Percentiles rank a stretch among this genome's conserved stretches.
Evolutionary conservation across 2,113 vertebrate genomes (phyloP).

Genomic region (Corythornis cristatus): DNA sequence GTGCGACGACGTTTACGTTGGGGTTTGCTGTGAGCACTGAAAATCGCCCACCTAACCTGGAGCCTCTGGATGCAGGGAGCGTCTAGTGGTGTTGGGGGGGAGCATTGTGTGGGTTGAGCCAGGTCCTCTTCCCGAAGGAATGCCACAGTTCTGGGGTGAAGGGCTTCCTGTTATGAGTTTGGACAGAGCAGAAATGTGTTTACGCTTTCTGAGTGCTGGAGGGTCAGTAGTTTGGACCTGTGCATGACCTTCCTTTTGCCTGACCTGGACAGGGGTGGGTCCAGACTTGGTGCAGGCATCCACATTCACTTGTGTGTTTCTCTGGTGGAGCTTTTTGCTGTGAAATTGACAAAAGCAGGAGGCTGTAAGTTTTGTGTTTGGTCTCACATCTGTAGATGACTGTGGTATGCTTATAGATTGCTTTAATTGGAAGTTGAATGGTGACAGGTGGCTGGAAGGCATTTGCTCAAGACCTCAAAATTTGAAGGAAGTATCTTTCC

Average conservation of each 20-base stretch:
- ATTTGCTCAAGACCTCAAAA: background rate
- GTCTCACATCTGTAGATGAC: background rate
- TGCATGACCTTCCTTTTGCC: background rate
- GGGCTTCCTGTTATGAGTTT: fast-evolving
- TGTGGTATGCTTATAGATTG: background rate
- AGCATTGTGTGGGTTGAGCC: fast-evolving
- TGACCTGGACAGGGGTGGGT: fast-evolving
- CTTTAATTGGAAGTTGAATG: background rate
- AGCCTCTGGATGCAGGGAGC: background rate
- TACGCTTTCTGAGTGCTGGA: fast-evolving
- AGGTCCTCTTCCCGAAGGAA: background rate
- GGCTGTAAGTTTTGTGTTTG: background rate
- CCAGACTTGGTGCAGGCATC: background rate
- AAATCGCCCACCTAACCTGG: fast-evolving
- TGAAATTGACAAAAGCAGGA: background rate
- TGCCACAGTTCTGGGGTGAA: fast-evolving
- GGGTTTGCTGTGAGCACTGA: fast-evolving
- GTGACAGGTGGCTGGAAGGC: background rate
- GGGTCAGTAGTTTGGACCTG: background rate
- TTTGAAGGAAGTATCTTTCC: background rate
- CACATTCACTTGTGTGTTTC: background rate
- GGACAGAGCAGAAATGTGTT: fast-evolving
- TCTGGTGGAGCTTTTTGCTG: background rate
- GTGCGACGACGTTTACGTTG: fast-evolving
- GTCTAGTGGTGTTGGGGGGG: fast-evolving